phyloP scores from a whole-genome alignment of 2,113 vertebrate genomes.

The Scortum barcoo region DNA sequence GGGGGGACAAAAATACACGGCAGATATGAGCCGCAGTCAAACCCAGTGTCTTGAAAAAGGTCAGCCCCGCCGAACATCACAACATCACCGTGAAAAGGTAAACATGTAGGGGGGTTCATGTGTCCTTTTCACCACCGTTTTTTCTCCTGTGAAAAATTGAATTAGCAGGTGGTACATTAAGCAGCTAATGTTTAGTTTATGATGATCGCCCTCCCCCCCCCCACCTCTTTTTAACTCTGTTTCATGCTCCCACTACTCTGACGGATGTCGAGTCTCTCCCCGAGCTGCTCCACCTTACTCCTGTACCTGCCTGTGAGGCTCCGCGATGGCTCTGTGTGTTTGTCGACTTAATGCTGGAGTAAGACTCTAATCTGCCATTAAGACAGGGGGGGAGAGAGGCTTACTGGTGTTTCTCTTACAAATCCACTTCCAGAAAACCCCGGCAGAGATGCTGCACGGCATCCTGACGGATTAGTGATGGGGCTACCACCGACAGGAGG shows the following conservation, averaged over 20 bases:
- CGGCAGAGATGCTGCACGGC: slow-evolving; percentile 63
- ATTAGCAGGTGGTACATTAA: slow-evolving; percentile 77
- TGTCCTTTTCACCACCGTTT: slow-evolving; percentile 52
- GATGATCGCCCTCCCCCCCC: slow-evolving; percentile 39
- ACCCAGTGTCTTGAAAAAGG: slow-evolving; percentile 62
- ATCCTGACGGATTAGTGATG: slow-evolving; percentile 72
- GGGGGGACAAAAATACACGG: neutral
- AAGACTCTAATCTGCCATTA: slow-evolving; percentile 82
- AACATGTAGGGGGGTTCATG: slow-evolving; percentile 35
- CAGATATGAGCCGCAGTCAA: slow-evolving; percentile 27
- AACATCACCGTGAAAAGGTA: slow-evolving; percentile 28
- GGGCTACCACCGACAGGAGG: slow-evolving; percentile 22
- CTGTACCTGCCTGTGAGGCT: slow-evolving; percentile 75
- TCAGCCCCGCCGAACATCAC: slow-evolving; percentile 46
- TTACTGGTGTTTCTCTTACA: slow-evolving; percentile 84
- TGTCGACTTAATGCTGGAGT: slow-evolving; percentile 77
- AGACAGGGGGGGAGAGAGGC: slow-evolving; percentile 72
- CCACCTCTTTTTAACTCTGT: slow-evolving; percentile 24
- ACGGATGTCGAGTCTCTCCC: slow-evolving; percentile 48
- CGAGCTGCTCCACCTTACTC: slow-evolving; percentile 70
- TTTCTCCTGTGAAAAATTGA: slow-evolving; percentile 67
- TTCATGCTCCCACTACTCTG: slow-evolving; percentile 39
- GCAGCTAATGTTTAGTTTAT: slow-evolving; percentile 73
- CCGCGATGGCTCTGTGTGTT: slow-evolving; percentile 64
- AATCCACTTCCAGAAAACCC: slow-evolving; percentile 81